Conservation (phyloP, 1,140 invertebrate genomes). For the Carcinoscorpius rotundicauda region DNA sequence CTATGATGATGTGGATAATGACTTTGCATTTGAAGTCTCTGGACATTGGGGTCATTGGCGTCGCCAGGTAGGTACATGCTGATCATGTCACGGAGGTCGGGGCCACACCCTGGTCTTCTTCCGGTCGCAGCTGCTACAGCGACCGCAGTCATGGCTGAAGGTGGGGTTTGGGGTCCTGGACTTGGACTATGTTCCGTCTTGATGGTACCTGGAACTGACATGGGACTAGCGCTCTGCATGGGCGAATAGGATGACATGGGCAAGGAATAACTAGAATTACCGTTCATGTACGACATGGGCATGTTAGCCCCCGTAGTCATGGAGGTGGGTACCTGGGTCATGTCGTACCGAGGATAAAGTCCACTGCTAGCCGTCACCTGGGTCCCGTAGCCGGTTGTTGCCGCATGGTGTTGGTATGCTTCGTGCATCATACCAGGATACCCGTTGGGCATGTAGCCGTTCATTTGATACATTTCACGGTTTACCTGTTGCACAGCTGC, state of each 20-base stretch:
- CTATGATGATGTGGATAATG: slow-evolving; percentile 31
- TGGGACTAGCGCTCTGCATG: slow-evolving; percentile 37
- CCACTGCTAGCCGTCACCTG: slow-evolving; percentile 15
- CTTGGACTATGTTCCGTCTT: slow-evolving; percentile 58
- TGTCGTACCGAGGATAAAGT: slow-evolving; percentile 27
- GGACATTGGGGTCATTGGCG: slow-evolving; percentile 28
- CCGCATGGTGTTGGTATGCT: slow-evolving; percentile 57
- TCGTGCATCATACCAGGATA: slow-evolving; percentile 62
- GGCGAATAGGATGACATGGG: slow-evolving; percentile 41
- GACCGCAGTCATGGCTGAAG: slow-evolving; percentile 5
- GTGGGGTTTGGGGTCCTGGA: background rate
- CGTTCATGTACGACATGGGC: slow-evolving; percentile 65
- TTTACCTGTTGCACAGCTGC: slow-evolving; percentile 37
- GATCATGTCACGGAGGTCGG: slow-evolving; percentile 62
- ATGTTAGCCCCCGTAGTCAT: slow-evolving; percentile 41
- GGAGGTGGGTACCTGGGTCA: slow-evolving; percentile 34
- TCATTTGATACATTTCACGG: slow-evolving; percentile 66
- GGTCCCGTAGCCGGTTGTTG: slow-evolving; percentile 24
- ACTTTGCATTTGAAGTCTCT: slow-evolving; percentile 35
- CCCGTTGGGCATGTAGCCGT: slow-evolving; percentile 93
- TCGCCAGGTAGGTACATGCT: slow-evolving; percentile 60
- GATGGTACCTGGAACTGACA: slow-evolving; percentile 49
- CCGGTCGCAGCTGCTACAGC: slow-evolving; percentile 36
- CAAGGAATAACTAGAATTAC: slow-evolving; percentile 45
- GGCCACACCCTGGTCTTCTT: slow-evolving; percentile 26